Evolutionary conservation across 2,888 invertebrate genomes (phyloP).

Genomic region (Epinotia ramella): DNA sequence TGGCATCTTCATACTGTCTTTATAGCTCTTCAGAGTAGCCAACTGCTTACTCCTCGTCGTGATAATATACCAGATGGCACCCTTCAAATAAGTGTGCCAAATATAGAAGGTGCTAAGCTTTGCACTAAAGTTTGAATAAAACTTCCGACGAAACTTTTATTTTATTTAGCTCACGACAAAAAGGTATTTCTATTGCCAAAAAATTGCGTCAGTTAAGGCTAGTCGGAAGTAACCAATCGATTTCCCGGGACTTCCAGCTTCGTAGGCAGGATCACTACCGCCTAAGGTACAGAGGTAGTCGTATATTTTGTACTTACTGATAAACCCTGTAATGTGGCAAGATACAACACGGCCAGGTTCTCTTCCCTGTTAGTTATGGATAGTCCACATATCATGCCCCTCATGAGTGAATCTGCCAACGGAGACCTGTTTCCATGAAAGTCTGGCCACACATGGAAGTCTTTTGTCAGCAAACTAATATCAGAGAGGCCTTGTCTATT

Average conservation of each 20-base stretch:
- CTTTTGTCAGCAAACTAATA: constrained; percentile 88
- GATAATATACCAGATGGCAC: constrained; percentile 56
- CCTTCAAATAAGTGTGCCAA: not conserved
- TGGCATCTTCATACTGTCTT: constrained; percentile 79
- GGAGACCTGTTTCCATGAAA: constrained; percentile 99
- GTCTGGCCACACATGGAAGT: constrained; percentile 97
- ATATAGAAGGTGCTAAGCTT: not conserved
- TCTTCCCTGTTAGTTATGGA: constrained; percentile 90
- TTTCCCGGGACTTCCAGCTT: not conserved
- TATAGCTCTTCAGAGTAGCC: constrained; percentile 78
- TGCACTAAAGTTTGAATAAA: not conserved
- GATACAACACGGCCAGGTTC: constrained; percentile 92
- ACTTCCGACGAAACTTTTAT: not conserved
- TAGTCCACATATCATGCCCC: constrained; percentile 94
- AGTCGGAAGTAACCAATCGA: not conserved
- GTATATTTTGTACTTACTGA: constrained; percentile 86
- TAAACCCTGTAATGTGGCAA: constrained; percentile 95
- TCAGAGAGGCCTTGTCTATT: constrained; percentile 79
- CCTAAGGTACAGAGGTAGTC: too few relatives aligned
- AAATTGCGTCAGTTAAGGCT: not conserved
- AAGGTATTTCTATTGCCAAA: not conserved
- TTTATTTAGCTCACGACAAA: not conserved
- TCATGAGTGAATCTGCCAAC: constrained; percentile 92
- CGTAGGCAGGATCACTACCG: too few relatives aligned
- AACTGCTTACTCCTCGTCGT: constrained; percentile 87